Evolutionary conservation across 53 echinoderm and acorn worm species (phyloP).

Genomic region (Apostichopus leukothele): DNA sequence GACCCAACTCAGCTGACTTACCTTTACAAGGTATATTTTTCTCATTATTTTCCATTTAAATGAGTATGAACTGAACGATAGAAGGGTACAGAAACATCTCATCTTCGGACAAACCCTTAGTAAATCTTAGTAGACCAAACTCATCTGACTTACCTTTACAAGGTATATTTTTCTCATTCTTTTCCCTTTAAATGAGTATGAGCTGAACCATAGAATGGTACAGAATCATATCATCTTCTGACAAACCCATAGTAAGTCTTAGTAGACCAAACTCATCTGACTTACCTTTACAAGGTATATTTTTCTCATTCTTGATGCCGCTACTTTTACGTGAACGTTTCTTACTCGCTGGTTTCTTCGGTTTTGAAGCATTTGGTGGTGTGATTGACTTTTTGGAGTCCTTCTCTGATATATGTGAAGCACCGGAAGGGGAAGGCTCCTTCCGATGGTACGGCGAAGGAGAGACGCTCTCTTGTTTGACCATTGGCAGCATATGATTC

Average conservation of each 20-base stretch:
- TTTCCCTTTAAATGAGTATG: background rate
- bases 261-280: background rate
- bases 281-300: conserved; percentile 87
- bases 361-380: conserved; percentile 45
- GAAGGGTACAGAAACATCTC: no score
- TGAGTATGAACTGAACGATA: no score
- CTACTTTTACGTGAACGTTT: conserved; percentile 57
- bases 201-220: no score
- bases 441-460: background rate
- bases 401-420: conserved; percentile 19
- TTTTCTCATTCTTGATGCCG: conserved; percentile 71
- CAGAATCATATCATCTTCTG: no score
- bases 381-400: conserved; percentile 35
- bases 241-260: no score
- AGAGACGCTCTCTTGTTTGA: conserved; percentile 13
- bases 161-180: conserved; percentile 77
- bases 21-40: conserved; percentile 90
- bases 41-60: conserved; percentile 46
- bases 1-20: background rate
- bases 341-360: conserved; percentile 59
- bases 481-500: conserved; percentile 48
- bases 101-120: no score
- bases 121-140: no score
- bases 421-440: background rate
- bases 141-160: conserved; percentile 69